phyloP scores from a whole-genome alignment of 1,140 invertebrate genomes.

The Bombus waltoni region DNA sequence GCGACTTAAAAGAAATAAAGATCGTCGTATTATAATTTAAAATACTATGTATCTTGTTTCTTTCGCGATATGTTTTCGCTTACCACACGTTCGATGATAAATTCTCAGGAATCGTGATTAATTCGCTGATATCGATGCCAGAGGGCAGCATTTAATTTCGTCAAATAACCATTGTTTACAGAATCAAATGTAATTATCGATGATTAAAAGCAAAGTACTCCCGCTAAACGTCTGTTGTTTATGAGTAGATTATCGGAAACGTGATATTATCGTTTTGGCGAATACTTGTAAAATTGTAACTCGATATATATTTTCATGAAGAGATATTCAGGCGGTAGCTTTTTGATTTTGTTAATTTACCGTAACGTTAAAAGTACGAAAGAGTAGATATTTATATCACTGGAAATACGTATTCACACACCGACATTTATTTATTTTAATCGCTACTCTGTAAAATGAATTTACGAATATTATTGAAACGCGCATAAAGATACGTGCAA shows the following conservation, averaged over 20 bases:
- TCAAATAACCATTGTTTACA: not conserved
- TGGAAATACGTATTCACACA: too few species aligned
- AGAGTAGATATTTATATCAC: too few species aligned
- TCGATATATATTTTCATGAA: not conserved
- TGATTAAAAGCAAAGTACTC: not conserved
- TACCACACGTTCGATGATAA: not conserved
- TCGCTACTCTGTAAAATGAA: too few species aligned
- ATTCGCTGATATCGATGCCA: constrained; percentile 4
- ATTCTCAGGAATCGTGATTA: not conserved
- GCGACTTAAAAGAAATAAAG: not conserved
- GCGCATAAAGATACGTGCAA: too few species aligned
- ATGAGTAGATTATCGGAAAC: too few species aligned
- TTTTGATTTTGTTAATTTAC: too few species aligned
- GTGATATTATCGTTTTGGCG: not conserved
- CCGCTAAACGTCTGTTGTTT: not conserved
- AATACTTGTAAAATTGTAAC: not conserved
- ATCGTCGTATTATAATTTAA: not conserved
- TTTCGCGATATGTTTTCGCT: not conserved
- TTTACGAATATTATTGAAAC: too few species aligned
- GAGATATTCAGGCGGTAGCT: too few species aligned
- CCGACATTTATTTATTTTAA: too few species aligned
- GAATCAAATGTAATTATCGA: not conserved
- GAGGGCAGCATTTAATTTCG: constrained; percentile 1
- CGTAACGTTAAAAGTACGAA: too few species aligned
- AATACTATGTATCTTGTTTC: not conserved